Percentiles rank a stretch among this genome's conserved stretches.
These are phyloP conservation scores for Drosophila mayri DNA, from an alignment of 1,140 invertebrate genomes.

Conservation along the genomic window DNA sequence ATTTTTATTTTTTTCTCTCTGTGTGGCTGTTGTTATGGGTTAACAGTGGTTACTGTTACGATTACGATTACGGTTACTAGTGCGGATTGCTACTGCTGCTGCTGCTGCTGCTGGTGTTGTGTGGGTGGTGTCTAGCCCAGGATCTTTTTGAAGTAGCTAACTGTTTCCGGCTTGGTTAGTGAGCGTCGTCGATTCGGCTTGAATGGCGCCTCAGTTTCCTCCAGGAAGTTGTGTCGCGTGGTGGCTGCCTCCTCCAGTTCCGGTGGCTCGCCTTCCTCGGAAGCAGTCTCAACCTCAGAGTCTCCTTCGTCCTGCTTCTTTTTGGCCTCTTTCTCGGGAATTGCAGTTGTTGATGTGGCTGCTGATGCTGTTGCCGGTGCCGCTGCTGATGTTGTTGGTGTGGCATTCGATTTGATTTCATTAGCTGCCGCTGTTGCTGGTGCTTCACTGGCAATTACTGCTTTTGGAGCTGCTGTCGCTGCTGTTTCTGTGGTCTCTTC, in stretches of 20 bases:
- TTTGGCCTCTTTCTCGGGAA: constrained; percentile 21
- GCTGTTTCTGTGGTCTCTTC: constrained; percentile 22
- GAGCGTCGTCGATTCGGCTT: constrained; percentile 84
- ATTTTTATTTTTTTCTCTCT: neutral
- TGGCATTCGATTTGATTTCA: constrained; percentile 42
- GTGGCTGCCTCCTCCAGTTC: constrained; percentile 38
- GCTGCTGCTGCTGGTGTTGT: neutral
- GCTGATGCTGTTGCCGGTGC: constrained; percentile 23
- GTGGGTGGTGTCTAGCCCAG: constrained; percentile 66
- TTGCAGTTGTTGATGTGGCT: constrained; percentile 14
- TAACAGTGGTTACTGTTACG: constrained; percentile 59
- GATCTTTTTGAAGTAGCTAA: constrained; percentile 85
- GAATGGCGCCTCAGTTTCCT: constrained; percentile 81
- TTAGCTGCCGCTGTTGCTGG: constrained; percentile 41
- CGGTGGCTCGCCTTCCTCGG: neutral
- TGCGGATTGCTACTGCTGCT: constrained; percentile 26
- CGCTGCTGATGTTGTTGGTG: constrained; percentile 16
- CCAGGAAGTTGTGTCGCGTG: constrained; percentile 77
- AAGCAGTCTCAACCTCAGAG: neutral
- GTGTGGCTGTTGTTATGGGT: constrained; percentile 43
- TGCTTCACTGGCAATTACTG: constrained; percentile 15
- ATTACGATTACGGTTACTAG: constrained; percentile 53
- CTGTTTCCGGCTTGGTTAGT: constrained; percentile 84
- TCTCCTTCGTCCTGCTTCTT: neutral
- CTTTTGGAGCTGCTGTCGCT: constrained; percentile 15